Evolutionary conservation across 2,113 vertebrate species (phyloP), one percentile per base, ranked within the genome.

Genomic region (Trichechus manatus): DNA sequence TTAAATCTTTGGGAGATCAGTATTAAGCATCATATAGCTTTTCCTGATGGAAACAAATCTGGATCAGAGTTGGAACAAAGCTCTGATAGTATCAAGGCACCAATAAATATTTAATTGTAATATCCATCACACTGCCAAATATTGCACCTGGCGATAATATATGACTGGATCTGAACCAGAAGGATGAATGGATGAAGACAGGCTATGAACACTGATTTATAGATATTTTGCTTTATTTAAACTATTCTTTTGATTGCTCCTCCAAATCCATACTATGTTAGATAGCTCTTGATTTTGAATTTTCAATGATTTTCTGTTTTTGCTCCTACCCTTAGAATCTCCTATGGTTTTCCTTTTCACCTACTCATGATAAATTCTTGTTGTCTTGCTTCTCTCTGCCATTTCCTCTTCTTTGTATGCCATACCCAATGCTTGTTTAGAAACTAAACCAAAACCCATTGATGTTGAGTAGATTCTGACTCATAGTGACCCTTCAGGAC

Each of bases 31-130:
- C 31, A 4, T 25, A 44, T 0, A 78, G 13, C 14, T 61, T 53
- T 94, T 96, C 29, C 39, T 59, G 39, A 79, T 68, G 29, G 47
- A 91, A 92, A 83, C 47, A 91, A 83, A 88, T n/a, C 53, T 83
- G 74, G 59, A 66, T 93, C 96, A 96, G 84, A 91, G 66, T 70
- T 91, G 89, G 42, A 97, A 97, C 27, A 79, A 39, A 39, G 39
- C 39, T 39, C 39, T 3, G 2, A 39, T 64, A 63, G 44, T 82
- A 95, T 91, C 88, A 96, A 96, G 83, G 36, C 61, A 78, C 59
- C 82, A 84, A 93, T 91, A 97, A 96, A 97, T 95, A 94, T 89
- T 96, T 96, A 94, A 96, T 95, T 97, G 92, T 91, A 92, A 80
- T 80, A 70, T 86, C 85, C 53, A 83, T 68, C 66, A 86, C 63